phyloP scores from a whole-genome alignment of 2,113 vertebrate species.

The Eulemur macaco region DNA sequence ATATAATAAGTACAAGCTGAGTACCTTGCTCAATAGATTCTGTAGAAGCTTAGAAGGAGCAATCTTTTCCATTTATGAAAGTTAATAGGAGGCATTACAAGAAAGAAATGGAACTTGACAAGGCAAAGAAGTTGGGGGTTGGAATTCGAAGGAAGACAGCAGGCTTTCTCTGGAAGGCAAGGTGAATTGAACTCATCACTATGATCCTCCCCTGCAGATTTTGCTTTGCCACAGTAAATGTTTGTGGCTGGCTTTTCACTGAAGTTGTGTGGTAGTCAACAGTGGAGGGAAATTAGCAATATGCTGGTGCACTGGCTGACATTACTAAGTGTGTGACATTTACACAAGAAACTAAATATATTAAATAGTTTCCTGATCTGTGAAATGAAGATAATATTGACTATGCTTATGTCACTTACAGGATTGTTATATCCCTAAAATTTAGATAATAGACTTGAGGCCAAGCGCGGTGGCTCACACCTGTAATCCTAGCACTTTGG shows the following conservation, averaged over 20 bases:
- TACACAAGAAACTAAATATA: not conserved
- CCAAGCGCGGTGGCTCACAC: no score
- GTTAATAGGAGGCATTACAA: not conserved
- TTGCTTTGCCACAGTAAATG: not conserved
- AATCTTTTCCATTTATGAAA: not conserved
- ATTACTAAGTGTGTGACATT: not conserved
- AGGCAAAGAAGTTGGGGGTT: not conserved
- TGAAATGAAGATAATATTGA: not conserved
- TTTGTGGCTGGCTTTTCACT: not conserved
- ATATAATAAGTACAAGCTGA: not conserved
- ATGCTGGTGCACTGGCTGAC: not conserved
- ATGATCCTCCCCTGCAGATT: not conserved
- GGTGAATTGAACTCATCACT: not conserved
- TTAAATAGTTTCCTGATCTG: not conserved
- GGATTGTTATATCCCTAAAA: not conserved
- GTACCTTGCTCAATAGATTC: not conserved
- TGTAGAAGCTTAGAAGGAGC: not conserved
- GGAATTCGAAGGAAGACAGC: not conserved
- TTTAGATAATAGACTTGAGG: not conserved
- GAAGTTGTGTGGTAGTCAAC: not conserved
- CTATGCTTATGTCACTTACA: not conserved
- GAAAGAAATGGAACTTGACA: not conserved
- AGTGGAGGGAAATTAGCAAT: not conserved
- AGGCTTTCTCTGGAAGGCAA: not conserved
- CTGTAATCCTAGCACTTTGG: no score